Base-by-base conservation (phyloP, 2,113 vertebrate species). In the Paracyprichromis sp. region DNA sequence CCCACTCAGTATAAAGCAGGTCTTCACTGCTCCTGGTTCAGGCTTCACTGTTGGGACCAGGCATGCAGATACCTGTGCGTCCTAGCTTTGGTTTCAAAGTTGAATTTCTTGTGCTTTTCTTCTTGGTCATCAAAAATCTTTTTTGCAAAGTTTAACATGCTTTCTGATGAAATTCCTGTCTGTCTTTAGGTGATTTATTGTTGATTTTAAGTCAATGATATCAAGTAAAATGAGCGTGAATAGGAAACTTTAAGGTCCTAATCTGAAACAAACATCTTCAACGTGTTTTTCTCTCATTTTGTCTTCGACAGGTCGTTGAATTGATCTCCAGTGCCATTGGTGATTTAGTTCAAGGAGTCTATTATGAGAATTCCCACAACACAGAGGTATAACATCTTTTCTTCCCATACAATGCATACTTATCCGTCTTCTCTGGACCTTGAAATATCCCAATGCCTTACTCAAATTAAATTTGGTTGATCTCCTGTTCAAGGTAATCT, bases 341-440 rank as follows among this genome's bases (percentile, higher is more conserved):
- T 89, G 99, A 99, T 92, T 94, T 99, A 94, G 98, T 99, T 88
- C 98, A 99, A 96, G 99, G 99, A 57, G 96, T 98, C 93, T 99
- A 98, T 94, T 96, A 96, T 57, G 99, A 99, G 95, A 98, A 97
- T 91, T 96, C 94, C 87, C 94, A 89, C 87, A 95, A 89, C 26
- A 84, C 93, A 38, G 97, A 98, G 98, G 98, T 99, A 97, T 96
- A 88, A 11, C 10, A 29, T 56, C 3, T 31, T 7, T 21, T 76
- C 0, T 63, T 1, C 10, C 29, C 76, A 24, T 82, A 8, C 17
- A 19, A 5, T 54, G 31, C 26, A 21, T 14, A 0, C 71, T 59
- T 47, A 36, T 50, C 71, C 0, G 0, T 78, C 7, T 78, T 50
- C 2, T 50, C 24, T 78, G 71, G 43, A 29, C 26, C 9, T 50